Base-by-base conservation (phyloP, 2,113 vertebrate genomes). In the Bambusicola thoracicus region DNA sequence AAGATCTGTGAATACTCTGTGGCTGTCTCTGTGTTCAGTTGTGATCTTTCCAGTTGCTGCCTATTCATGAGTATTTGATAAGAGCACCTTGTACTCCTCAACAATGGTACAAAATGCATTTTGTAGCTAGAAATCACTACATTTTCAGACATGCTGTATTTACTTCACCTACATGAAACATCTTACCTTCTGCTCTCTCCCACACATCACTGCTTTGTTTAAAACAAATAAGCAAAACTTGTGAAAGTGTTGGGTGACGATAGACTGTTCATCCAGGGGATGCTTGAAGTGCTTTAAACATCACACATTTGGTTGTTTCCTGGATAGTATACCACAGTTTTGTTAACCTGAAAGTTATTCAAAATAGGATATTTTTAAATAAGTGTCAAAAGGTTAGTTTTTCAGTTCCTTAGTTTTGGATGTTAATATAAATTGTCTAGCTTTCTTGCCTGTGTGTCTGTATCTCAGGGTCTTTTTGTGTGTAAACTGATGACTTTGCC, bases 21-120 rank as follows among this genome's bases (percentile, higher is more conserved):
- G 41, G 9, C 32, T 51, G 27, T 81, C 77, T 76, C 58, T 85
- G 0, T 0, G 0, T 70, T 81, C 27, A n/a, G 15, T 21, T 89
- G 17, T 46, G 29, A 55, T 89, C 46, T 72, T 84, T 87, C 13
- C 18, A 4, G 3, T n/a, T 87, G 27, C 53, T 87, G 27, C 18
- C 44, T 78, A 14, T n/a, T 72, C 69, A 43, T 43, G 40, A 89
- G 13, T 32, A 65, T 59, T 75, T 51, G 20, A 3, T 76, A 69
- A 74, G 8, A 76, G 14, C 29, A 62, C 27, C 4, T 10, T 22
- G 13, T 74, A 44, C 7, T 76, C 10, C 21, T 77, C 63, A 61
- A 29, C 21, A 43, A 11, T 6, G 9, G 16, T n/a, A n/a, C 41
- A n/a, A n/a, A n/a, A n/a, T 32, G 8, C 43, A 16, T 76, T 89